Evolutionary conservation across 2,113 vertebrate species (phyloP), one percentile per base, ranked within the genome.

Genomic region (Turnix velox): DNA sequence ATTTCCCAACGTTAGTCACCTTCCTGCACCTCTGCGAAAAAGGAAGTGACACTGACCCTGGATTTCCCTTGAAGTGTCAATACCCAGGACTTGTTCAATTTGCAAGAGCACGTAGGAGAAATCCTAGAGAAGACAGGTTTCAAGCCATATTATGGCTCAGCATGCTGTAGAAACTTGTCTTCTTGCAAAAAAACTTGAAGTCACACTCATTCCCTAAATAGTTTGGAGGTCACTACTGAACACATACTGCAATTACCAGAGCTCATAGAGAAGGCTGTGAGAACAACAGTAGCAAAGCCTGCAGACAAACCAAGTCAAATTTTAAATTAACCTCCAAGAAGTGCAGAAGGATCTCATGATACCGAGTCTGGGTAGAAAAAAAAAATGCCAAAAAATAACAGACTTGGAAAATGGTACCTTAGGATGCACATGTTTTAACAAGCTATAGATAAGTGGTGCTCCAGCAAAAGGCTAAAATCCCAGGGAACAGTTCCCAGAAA

Each of bases 271-370:
- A 87, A 91, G 87, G 75, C 87, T 90, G 92, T 61, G 71, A 95
- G 92, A 85, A 31, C 79, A 95, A 89, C 90, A 94, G 90, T 90
- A 85, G 78, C 87, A 94, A 94, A 87, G 92, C 45, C 55, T 91
- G 79, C 67, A 95, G 74, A 92, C 82, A 92, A 89, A 75, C 62
- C 84, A 76, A 87, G 92, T 87, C 71, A 94, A 80, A 82, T 87
- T 89, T 95, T 66, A 79, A 87, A 69, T 10, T 62, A 90, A 94
- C 87, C 90, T 95, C 94, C 90, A 95, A 92, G 92, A 95, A 82
- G 49, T 79, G 93, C 84, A 85, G 78, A 87, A 87, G 54, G 74
- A 82, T 83, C 62, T 95, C 87, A 91, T 12, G 74, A 92, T 85
- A 58, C 71, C n/a, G 42, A 85, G 78, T 82, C 74, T 79, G 92